Conservation (phyloP, 2,888 invertebrate genomes). For the Gibbula magus region DNA sequence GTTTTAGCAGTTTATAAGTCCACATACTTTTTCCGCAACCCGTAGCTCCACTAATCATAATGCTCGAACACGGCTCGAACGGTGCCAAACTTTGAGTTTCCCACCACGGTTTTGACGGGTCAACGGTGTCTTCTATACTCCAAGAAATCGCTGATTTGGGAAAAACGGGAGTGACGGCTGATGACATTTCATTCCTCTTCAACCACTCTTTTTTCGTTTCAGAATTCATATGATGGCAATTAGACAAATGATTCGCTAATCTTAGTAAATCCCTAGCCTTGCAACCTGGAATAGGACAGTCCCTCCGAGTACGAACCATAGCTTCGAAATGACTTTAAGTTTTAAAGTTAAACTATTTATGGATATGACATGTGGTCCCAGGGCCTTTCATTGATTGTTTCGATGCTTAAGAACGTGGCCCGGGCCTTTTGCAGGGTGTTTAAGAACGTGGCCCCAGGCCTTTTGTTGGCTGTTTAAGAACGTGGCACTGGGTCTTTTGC, state of each 20-base stretch:
- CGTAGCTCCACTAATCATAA: constrained; percentile 26
- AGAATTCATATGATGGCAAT: background rate
- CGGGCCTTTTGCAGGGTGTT: background rate
- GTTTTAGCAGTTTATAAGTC: constrained; percentile 23
- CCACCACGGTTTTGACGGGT: background rate
- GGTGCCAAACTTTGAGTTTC: constrained; percentile 22
- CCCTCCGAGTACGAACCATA: background rate
- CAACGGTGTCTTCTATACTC: background rate
- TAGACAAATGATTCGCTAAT: background rate
- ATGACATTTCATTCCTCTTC: background rate
- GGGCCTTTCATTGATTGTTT: constrained; percentile 29
- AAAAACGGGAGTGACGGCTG: background rate
- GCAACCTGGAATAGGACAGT: constrained; percentile 16
- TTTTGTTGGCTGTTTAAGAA: too few species aligned
- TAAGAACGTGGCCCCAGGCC: too few species aligned
- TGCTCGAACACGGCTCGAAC: constrained; percentile 35
- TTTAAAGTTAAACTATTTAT: background rate
- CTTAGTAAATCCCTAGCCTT: background rate
- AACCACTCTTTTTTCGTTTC: background rate
- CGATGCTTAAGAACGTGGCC: background rate
- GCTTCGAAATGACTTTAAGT: background rate
- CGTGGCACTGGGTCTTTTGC: background rate
- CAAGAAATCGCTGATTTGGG: background rate
- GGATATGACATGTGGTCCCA: background rate
- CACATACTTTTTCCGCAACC: constrained; percentile 34